Evolutionary conservation across 2,888 invertebrate species (phyloP), one percentile per base, ranked within the genome.

Genomic region (Branchellion lobata): DNA sequence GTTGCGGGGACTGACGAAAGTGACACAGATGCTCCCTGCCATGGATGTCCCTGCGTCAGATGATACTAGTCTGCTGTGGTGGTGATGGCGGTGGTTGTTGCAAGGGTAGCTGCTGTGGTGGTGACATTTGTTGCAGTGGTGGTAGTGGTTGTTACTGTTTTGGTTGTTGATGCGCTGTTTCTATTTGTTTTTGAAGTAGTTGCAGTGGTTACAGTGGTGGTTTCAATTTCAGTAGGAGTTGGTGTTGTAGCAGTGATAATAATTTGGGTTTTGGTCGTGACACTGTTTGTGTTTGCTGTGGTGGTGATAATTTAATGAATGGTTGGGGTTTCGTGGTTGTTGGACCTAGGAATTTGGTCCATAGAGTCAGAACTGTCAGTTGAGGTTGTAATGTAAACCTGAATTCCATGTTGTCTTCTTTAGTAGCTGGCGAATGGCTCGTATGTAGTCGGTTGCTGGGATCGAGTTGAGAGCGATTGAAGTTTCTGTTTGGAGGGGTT

Each of bases 361-460:
- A n/a, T n/a, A n/a, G n/a, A n/a, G n/a, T n/a, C n/a, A n/a, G n/a
- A n/a, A n/a, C n/a, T n/a, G n/a, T n/a, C n/a, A n/a, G n/a, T n/a
- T n/a, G n/a, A n/a, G n/a, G n/a, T n/a, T n/a, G n/a, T n/a, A n/a
- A n/a, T n/a, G n/a, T n/a, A 57, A 36, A 83, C 83, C 81, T 83
- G 74, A 83, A 82, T 47, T 83, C 83, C 3, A 81, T 81, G 29
- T 69, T 80, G 51, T 86, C 87, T 73, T 87, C 87, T 82, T 84
- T 85, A 82, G 84, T 85, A 68, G 85, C 85, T 36, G 85, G 85
- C 21, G 86, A 86, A 75, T 84, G 84, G 69, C 83, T 83, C 69
- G 82, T 84, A 79, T 85, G 81, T 85, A 51, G 75, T 27, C 51
- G 34, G 34, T 69, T 73, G 57, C 29, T 33, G 33, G 71, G 71